A percentile compares a stretch with the other conserved stretches of the same genome.
phyloP scores from a whole-genome alignment of 2,888 invertebrate genomes.

The Asteroscopus sphinx region DNA sequence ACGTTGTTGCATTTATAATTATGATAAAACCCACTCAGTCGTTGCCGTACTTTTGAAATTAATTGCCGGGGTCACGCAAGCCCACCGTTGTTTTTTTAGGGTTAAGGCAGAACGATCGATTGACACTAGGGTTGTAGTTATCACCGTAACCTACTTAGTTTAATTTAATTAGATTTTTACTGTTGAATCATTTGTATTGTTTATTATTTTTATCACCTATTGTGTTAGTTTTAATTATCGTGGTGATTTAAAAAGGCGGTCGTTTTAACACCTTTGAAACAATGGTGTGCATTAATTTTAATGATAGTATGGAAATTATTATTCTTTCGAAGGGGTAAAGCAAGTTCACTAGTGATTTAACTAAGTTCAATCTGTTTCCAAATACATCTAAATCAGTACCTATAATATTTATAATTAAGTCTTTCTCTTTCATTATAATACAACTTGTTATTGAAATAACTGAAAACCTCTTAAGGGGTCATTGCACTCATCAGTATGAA shows the following conservation, averaged over 20 bases:
- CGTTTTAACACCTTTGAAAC: slow-evolving; percentile 34
- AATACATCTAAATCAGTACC: too few relatives aligned
- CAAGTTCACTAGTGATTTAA: too few relatives aligned
- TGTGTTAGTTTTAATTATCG: slow-evolving; percentile 33
- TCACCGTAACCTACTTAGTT: slow-evolving; percentile 57
- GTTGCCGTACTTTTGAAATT: slow-evolving; percentile 70
- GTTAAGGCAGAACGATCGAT: slow-evolving; percentile 59
- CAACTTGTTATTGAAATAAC: too few relatives aligned
- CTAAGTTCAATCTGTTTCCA: too few relatives aligned
- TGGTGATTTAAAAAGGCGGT: slow-evolving; percentile 32
- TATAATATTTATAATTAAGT: too few relatives aligned
- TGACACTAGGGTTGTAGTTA: slow-evolving; percentile 50
- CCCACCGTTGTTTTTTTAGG: slow-evolving; percentile 60
- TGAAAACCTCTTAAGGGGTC: too few relatives aligned
- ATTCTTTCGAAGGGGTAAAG: too few relatives aligned
- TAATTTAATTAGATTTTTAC: slow-evolving; percentile 57
- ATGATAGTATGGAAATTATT: slow-evolving; percentile 12
- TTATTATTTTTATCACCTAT: slow-evolving; percentile 44
- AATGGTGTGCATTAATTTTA: slow-evolving; percentile 5
- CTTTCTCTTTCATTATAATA: too few relatives aligned
- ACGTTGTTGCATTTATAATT: slow-evolving; percentile 58
- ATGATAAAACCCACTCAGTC: slow-evolving; percentile 58
- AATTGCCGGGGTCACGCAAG: slow-evolving; percentile 78
- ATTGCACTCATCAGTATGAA: too few relatives aligned
- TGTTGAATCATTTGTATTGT: slow-evolving; percentile 46